Conservation (phyloP, 2,113 vertebrate genomes). For the Saimiri boliviensis region DNA sequence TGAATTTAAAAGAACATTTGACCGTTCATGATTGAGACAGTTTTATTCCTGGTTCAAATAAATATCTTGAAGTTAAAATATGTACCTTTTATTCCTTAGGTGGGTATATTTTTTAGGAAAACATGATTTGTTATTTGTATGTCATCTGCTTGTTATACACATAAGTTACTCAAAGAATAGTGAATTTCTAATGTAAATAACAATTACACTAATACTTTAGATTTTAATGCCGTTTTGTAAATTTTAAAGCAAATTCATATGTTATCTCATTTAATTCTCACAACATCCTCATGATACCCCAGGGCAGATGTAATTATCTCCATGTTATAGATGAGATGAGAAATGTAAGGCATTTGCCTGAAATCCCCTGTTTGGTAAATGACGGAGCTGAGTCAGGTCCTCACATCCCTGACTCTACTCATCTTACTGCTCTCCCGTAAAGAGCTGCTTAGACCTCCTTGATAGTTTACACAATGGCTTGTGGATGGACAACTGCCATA, state of each 20-base stretch:
- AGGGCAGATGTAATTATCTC: neutral
- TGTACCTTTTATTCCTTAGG: neutral
- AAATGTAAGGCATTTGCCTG: neutral
- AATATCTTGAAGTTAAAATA: slow-evolving; percentile 32
- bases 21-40: neutral
- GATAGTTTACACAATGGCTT: neutral
- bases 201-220: neutral
- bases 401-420: neutral
- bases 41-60: neutral
- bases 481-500: neutral
- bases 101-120: slow-evolving; percentile 38
- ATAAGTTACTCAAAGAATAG: neutral
- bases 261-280: slow-evolving; percentile 15
- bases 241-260: neutral
- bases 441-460: neutral
- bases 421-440: neutral
- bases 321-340: neutral
- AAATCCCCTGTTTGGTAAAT: neutral
- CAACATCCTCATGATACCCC: neutral
- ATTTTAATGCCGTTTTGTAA: neutral
- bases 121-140: neutral
- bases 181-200: slow-evolving; percentile 32
- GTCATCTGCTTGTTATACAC: neutral
- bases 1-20: neutral
- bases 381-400: neutral